Percentiles rank a stretch among this genome's conserved stretches.
Evolutionary conservation across 2,797 vertebrate species (phyloP).

Genomic region (Iguana delicatissima): DNA sequence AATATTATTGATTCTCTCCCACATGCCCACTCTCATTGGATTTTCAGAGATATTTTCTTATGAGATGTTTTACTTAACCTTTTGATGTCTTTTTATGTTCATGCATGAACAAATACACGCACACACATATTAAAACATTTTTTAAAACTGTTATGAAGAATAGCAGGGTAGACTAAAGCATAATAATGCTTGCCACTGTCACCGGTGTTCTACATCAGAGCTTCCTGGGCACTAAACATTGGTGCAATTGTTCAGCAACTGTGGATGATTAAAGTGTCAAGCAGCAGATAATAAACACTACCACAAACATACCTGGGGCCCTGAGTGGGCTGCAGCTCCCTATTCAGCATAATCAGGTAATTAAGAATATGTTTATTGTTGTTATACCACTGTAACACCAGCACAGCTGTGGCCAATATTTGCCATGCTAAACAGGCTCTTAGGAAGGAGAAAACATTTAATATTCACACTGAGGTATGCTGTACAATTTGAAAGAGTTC

Average conservation of each 20-base stretch:
- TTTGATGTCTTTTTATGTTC: no score
- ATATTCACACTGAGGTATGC: neutral
- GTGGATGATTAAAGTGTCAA: neutral
- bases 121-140: no score
- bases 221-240: neutral
- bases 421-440: neutral
- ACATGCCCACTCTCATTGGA: no score
- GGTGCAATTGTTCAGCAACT: neutral
- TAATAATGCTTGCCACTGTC: neutral
- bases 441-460: neutral
- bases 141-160: no score
- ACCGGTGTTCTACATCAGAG: neutral
- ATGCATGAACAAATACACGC: no score
- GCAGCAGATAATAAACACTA: no score
- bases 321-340: neutral
- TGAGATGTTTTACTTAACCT: no score
- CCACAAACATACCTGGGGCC: neutral
- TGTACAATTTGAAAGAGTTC: neutral
- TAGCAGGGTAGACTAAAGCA: neutral
- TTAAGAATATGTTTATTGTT: neutral
- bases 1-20: no score
- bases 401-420: neutral
- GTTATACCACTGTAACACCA: neutral
- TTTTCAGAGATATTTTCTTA: no score
- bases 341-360: neutral